Evolutionary conservation across 2,888 invertebrate species (phyloP).

Genomic region (Yponomeuta malinellus): DNA sequence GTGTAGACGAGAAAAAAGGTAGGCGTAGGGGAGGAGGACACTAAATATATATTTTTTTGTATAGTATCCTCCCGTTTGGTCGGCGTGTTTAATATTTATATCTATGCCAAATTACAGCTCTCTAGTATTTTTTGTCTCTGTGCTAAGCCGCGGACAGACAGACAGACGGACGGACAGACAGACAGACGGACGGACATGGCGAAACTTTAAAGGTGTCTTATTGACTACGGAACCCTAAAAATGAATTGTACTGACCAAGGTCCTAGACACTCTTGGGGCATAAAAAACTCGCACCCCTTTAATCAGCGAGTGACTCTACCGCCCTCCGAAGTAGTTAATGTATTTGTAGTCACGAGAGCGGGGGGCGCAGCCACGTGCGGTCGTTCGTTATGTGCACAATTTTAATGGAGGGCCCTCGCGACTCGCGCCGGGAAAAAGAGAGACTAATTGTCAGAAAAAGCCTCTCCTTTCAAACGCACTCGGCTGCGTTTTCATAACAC

Average conservation of each 20-base stretch:
- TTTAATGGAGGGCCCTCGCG: conserved; percentile 51
- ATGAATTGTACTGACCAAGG: neutral
- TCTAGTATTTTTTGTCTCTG: no score
- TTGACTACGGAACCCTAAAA: no score
- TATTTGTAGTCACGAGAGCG: conserved; percentile 50
- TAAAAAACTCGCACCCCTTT: conserved; percentile 7
- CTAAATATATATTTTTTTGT: no score
- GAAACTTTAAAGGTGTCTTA: no score
- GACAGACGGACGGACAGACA: no score
- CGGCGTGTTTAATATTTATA: no score
- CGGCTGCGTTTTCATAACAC: conserved; percentile 12
- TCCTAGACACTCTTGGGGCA: neutral
- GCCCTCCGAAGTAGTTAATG: conserved; percentile 36
- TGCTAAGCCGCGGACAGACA: no score
- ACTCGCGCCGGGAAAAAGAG: conserved; percentile 24
- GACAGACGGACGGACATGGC: no score
- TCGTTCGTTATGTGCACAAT: conserved; percentile 52
- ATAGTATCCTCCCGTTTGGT: no score
- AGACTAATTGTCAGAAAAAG: conserved; percentile 56
- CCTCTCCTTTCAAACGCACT: conserved; percentile 27
- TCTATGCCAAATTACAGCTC: no score
- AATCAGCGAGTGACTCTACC: conserved; percentile 31
- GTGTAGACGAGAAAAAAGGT: no score
- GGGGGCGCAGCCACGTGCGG: conserved; percentile 30
- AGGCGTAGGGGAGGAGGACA: no score